phyloP scores from a whole-genome alignment of 1,140 invertebrate genomes.

The Druon quercuslanigerum region DNA sequence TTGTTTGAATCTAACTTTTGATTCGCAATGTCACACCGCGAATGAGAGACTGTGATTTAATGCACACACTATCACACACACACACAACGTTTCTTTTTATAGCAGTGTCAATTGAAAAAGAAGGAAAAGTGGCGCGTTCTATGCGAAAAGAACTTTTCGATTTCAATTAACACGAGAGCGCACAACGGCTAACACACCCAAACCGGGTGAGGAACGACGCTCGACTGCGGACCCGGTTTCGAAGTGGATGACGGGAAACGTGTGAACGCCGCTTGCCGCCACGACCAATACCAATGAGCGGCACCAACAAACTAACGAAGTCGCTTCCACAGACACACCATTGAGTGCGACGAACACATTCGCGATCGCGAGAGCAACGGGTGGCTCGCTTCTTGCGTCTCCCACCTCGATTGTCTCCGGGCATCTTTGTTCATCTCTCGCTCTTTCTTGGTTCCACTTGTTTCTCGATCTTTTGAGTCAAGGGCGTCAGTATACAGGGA shows the following conservation, averaged over 20 bases:
- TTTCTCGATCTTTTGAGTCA: constrained; percentile 62
- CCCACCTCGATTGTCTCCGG: constrained; percentile 49
- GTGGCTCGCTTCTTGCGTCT: constrained; percentile 46
- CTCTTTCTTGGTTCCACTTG: constrained; percentile 55
- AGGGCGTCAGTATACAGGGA: constrained; percentile 69
- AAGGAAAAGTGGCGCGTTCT: neutral
- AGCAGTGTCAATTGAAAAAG: neutral
- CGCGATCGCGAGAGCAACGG: constrained; percentile 36
- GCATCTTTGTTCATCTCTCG: constrained; percentile 52
- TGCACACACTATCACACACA: neutral
- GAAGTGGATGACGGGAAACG: constrained; percentile 68
- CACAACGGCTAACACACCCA: constrained; percentile 41
- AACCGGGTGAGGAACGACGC: constrained; percentile 64
- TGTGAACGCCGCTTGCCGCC: constrained; percentile 70
- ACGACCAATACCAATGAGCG: constrained; percentile 64
- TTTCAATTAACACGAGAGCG: constrained; percentile 7
- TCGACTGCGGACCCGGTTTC: constrained; percentile 68
- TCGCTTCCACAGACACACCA: constrained; percentile 57
- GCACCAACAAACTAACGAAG: constrained; percentile 58
- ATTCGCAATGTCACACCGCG: neutral
- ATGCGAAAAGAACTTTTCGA: neutral
- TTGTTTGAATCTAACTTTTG: neutral
- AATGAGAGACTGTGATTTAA: neutral
- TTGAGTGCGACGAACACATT: constrained; percentile 56
- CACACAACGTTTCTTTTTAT: neutral